phyloP scores from a whole-genome alignment of 2,113 vertebrate genomes.

The Lepus americanus region DNA sequence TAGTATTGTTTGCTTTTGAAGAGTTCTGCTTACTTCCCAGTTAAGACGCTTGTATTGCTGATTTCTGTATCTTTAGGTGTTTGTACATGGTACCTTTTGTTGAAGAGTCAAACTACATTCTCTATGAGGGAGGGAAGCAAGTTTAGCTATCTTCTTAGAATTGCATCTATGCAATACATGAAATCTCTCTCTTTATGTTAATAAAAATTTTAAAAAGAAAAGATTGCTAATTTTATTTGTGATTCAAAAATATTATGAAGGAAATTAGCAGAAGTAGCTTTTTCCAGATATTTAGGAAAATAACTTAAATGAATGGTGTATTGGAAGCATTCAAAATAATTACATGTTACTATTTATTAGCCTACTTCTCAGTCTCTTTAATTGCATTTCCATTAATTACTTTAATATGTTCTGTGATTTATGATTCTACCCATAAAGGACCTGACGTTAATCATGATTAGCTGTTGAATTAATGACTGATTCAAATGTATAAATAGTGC shows the following conservation, averaged over 20 bases:
- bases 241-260: background rate
- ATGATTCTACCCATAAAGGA: constrained; percentile 11
- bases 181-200: too few relatives aligned
- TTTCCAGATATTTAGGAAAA: background rate
- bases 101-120: background rate
- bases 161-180: too few relatives aligned
- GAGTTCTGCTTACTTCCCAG: background rate
- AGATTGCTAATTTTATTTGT: background rate
- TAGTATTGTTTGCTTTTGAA: background rate
- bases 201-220: background rate
- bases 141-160: too few relatives aligned
- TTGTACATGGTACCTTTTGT: background rate
- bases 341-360: constrained; percentile 35
- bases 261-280: background rate
- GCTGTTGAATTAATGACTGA: constrained; percentile 60
- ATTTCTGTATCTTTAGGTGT: background rate
- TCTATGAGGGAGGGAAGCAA: too few relatives aligned
- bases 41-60: background rate
- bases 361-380: background rate
- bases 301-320: background rate
- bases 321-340: background rate
- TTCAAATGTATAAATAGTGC: constrained; percentile 50
- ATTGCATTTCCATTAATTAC: constrained; percentile 52
- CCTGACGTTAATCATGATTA: constrained; percentile 62
- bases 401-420: constrained; percentile 59